Evolutionary conservation across 2,113 vertebrate genomes (phyloP).

Genomic region (Chaetura pelagica): DNA sequence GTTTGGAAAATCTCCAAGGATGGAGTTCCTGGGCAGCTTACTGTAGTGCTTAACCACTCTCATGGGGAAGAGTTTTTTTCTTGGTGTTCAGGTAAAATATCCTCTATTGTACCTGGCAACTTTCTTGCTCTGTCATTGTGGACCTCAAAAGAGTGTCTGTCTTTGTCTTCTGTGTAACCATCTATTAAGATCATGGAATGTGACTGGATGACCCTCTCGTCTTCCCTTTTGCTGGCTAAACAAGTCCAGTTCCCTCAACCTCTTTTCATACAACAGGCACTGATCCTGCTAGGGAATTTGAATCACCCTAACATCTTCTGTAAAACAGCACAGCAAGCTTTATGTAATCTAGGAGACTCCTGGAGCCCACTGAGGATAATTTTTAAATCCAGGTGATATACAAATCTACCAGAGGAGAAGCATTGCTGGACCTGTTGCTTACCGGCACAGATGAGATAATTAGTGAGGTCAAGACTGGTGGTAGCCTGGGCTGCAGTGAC

Average conservation of each 20-base stretch:
- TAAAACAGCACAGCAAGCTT: background rate
- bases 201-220: background rate
- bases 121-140: background rate
- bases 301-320: background rate
- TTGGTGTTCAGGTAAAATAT: background rate
- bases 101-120: background rate
- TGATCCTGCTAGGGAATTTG: background rate
- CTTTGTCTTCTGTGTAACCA: background rate
- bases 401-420: background rate
- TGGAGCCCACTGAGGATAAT: background rate
- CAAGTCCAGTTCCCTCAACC: background rate
- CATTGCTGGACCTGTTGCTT: background rate
- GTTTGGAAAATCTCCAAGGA: background rate
- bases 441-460: background rate
- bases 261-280: background rate
- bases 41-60: background rate
- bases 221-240: background rate
- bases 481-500: background rate
- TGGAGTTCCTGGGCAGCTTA: background rate
- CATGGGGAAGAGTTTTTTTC: background rate
- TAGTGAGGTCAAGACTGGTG: background rate
- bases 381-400: background rate
- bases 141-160: background rate
- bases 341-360: background rate
- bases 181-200: background rate